These are phyloP conservation scores for Alectoris magna DNA, from an alignment of 2,797 vertebrate species.

Conservation along the genomic window DNA sequence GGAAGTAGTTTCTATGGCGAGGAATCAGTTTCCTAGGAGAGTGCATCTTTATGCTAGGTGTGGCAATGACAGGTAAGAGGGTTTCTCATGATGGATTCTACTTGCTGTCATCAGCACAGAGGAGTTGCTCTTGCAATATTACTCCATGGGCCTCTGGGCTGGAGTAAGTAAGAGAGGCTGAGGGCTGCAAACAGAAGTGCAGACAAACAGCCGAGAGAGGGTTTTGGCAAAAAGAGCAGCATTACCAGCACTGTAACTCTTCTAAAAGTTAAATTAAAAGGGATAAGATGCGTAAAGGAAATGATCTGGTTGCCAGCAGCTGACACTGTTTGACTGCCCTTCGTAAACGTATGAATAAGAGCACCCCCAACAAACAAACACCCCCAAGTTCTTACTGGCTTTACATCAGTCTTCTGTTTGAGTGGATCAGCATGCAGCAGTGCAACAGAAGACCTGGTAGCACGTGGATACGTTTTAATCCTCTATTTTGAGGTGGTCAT, in stretches of 20 bases:
- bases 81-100: not conserved
- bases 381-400: not conserved
- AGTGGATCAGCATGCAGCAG: not conserved
- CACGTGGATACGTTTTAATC: not conserved
- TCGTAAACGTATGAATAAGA: not conserved
- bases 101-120: not conserved
- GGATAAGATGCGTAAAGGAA: not conserved
- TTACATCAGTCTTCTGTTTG: not conserved
- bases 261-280: not conserved
- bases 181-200: not conserved
- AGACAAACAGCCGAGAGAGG: not conserved
- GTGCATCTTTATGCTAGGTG: not conserved
- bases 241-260: not conserved
- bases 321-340: not conserved
- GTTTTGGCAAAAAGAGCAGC: not conserved
- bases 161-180: not conserved
- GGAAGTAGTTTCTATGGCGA: not conserved
- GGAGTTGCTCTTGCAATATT: not conserved
- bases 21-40: not conserved
- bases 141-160: not conserved
- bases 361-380: not conserved
- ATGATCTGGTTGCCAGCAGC: not conserved
- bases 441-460: not conserved
- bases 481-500: not conserved
- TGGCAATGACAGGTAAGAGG: not conserved